Evolutionary conservation across 2,797 vertebrate genomes (phyloP).

Genomic region (Notoglanidium macrostoma): DNA sequence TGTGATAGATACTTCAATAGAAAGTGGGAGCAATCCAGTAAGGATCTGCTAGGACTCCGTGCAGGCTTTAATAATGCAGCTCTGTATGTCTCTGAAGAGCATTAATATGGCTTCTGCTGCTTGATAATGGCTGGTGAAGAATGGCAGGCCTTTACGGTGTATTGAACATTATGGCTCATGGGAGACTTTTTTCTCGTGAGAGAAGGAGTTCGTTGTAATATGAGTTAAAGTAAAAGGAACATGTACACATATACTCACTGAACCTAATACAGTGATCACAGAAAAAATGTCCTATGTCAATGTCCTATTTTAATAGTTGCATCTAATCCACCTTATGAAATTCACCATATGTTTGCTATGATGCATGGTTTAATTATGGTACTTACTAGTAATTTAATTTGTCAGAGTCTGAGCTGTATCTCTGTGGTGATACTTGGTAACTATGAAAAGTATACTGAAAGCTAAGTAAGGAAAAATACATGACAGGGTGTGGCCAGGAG

Average conservation of each 20-base stretch:
- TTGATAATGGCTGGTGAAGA: slow-evolving; percentile 44
- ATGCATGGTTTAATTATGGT: not conserved
- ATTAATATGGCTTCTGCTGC: slow-evolving; percentile 40
- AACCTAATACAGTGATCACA: not conserved
- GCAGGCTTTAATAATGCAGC: slow-evolving; percentile 50
- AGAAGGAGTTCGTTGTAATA: not conserved
- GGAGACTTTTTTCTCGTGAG: slow-evolving; percentile 3
- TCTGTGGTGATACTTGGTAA: not conserved
- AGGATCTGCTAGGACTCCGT: slow-evolving; percentile 12
- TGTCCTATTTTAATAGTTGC: not conserved
- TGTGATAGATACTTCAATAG: slow-evolving; percentile 31
- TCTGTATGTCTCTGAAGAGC: slow-evolving; percentile 38
- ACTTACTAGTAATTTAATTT: not conserved
- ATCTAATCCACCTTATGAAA: not conserved
- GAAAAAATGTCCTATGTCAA: not conserved
- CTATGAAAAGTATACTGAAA: not conserved
- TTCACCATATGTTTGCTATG: not conserved
- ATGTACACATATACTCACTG: not conserved
- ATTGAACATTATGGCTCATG: slow-evolving; percentile 18
- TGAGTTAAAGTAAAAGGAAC: not conserved
- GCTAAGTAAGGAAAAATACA: not conserved
- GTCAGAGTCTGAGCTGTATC: not conserved
- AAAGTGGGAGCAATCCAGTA: slow-evolving; percentile 13
- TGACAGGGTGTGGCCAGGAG: not conserved
- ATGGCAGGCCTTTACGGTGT: slow-evolving; percentile 14